Evolutionary conservation across 2,888 invertebrate genomes (phyloP).

Genomic region (Himalopsyche kuldschensis): DNA sequence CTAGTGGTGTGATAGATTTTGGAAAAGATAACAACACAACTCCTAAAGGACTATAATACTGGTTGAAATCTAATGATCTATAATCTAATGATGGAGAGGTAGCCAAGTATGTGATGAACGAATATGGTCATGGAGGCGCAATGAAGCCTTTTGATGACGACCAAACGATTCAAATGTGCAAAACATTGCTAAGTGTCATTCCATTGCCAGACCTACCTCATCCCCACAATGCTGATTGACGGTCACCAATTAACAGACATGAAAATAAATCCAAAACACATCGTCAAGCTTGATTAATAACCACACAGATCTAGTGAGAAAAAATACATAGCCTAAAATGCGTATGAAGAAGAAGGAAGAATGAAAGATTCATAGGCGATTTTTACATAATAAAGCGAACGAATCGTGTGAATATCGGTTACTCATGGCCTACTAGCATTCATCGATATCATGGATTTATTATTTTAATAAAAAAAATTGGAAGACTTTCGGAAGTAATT

Average conservation of each 20-base stretch:
- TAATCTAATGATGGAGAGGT: not conserved
- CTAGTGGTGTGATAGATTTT: no score
- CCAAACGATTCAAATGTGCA: not conserved
- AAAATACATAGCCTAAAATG: not conserved
- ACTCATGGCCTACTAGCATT: no score
- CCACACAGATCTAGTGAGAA: not conserved
- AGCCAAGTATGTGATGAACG: not conserved
- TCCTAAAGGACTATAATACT: no score
- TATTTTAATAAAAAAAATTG: no score
- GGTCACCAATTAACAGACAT: conserved; percentile 20
- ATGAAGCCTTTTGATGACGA: not conserved
- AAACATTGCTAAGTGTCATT: not conserved
- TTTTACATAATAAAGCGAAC: no score
- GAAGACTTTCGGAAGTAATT: no score
- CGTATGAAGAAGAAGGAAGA: no score
- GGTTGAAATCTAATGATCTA: no score
- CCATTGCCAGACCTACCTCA: conserved; percentile 22
- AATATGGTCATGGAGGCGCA: not conserved
- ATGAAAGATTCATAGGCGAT: no score
- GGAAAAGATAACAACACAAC: no score
- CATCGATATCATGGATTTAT: no score
- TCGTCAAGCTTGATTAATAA: not conserved
- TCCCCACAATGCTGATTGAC: conserved; percentile 24
- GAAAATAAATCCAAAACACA: conserved; percentile 25
- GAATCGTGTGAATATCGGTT: no score